Conservation (phyloP, 2,888 invertebrate species). For the Netelia fuscicornis region DNA sequence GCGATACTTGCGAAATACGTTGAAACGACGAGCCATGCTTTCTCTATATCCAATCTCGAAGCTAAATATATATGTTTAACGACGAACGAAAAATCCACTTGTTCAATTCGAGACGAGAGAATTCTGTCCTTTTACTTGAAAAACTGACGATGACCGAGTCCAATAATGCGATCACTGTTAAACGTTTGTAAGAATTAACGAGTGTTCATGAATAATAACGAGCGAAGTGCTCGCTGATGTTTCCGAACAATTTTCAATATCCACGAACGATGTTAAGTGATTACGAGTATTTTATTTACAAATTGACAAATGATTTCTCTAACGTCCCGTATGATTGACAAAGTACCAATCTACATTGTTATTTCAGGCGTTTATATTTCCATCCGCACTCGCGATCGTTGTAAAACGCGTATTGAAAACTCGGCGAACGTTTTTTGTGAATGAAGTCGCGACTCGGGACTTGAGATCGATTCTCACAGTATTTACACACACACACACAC, state of each 20-base stretch:
- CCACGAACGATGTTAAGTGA: no score
- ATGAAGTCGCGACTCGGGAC: slow-evolving; percentile 20
- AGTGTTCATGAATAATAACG: neutral
- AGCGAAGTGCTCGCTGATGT: neutral
- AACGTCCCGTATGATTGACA: neutral
- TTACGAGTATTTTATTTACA: no score
- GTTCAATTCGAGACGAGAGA: no score
- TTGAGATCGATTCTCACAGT: slow-evolving; percentile 5
- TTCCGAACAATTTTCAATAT: neutral
- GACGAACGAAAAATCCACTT: no score
- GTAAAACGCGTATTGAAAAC: neutral
- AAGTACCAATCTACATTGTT: neutral
- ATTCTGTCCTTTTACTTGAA: no score
- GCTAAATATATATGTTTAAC: no score
- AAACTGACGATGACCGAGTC: no score
- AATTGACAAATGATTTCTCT: no score
- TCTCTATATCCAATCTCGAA: neutral
- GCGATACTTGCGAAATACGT: slow-evolving; percentile 1
- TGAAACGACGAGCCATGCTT: neutral
- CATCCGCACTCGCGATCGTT: neutral
- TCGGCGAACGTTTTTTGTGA: slow-evolving; percentile 8
- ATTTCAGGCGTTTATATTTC: neutral
- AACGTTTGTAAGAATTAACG: neutral
- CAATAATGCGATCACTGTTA: no score
- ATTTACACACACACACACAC: neutral